phyloP scores from a whole-genome alignment of 2,113 vertebrate species.

The Ciconia maguari region DNA sequence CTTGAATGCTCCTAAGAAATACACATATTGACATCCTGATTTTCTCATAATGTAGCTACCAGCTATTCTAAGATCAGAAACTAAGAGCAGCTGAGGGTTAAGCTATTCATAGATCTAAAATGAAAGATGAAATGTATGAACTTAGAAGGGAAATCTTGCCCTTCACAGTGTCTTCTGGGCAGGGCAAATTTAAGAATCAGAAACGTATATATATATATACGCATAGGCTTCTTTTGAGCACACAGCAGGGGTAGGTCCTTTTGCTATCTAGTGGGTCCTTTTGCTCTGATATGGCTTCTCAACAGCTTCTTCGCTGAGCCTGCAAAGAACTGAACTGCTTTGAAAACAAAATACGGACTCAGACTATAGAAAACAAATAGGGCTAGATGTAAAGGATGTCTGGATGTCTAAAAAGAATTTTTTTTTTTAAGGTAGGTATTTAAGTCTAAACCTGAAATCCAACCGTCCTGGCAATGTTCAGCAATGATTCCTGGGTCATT shows the following conservation, averaged over 20 bases:
- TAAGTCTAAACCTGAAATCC: neutral
- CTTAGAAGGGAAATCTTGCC: neutral
- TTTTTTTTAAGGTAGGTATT: neutral
- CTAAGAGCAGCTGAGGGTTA: conserved; percentile 34
- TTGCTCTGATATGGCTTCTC: neutral
- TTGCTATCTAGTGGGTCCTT: neutral
- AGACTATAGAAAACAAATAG: neutral
- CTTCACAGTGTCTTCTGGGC: neutral
- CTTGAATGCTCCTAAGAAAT: conserved; percentile 5
- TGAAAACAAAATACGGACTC: neutral
- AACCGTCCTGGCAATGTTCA: neutral
- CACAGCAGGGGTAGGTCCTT: too few relatives aligned
- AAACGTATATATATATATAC: neutral
- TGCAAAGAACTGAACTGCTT: neutral
- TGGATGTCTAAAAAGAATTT: neutral
- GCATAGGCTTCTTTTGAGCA: neutral
- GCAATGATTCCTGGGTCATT: neutral
- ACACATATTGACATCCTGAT: conserved; percentile 45
- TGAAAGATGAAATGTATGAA: neutral
- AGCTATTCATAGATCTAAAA: conserved; percentile 36
- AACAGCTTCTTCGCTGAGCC: neutral
- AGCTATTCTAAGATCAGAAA: conserved; percentile 29
- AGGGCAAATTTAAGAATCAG: neutral
- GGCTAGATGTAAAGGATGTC: neutral
- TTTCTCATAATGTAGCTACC: conserved; percentile 52